Percentiles rank a stretch among this genome's conserved stretches.
phyloP scores from a whole-genome alignment of 1,140 invertebrate species.

The Bombus confusus region DNA sequence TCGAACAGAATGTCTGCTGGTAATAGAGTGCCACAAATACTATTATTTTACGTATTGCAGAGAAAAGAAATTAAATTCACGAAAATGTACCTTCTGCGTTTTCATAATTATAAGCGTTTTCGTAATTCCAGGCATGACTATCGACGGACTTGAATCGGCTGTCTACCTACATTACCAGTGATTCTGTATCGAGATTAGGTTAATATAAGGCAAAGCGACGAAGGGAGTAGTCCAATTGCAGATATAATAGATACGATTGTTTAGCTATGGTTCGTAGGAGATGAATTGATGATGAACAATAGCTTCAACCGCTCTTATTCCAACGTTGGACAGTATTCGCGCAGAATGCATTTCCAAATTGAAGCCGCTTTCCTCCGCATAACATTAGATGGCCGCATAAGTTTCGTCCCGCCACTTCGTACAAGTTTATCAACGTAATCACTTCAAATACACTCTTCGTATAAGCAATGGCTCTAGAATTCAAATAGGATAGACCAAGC shows the following conservation, averaged over 20 bases:
- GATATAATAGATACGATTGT: background rate
- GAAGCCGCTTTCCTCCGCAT: background rate
- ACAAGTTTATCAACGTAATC: background rate
- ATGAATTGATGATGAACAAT: background rate
- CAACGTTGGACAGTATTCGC: background rate
- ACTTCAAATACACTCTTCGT: background rate
- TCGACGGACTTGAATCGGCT: too few relatives aligned
- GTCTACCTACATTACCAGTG: background rate
- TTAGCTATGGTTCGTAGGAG: background rate
- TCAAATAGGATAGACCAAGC: background rate
- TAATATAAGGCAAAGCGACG: background rate
- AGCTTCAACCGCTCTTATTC: background rate
- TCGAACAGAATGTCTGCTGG: too few relatives aligned
- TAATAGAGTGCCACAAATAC: too few relatives aligned
- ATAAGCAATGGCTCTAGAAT: background rate
- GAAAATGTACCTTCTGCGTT: too few relatives aligned
- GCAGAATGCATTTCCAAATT: background rate
- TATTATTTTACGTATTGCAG: too few relatives aligned
- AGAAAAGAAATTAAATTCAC: too few relatives aligned
- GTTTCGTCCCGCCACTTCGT: background rate
- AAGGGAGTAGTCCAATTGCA: background rate
- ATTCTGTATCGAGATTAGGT: background rate
- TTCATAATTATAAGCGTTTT: too few relatives aligned
- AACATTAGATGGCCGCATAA: background rate
- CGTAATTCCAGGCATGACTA: too few relatives aligned